phyloP scores from a whole-genome alignment of 2,888 invertebrate genomes.

The Colostygia pectinataria region DNA sequence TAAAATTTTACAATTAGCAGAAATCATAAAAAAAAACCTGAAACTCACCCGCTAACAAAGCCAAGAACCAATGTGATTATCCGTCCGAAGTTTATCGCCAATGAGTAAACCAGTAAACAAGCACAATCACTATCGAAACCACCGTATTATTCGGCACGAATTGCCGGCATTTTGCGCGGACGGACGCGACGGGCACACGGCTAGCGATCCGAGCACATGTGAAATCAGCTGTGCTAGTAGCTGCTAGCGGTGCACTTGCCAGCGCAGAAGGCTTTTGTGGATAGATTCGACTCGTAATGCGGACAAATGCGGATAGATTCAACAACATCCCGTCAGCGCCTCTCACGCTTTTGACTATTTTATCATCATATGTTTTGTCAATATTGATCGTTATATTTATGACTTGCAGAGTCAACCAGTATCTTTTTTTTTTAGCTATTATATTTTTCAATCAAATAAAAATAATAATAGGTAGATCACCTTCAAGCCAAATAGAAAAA shows the following conservation, averaged over 20 bases:
- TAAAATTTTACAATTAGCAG: no score
- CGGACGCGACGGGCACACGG: slow-evolving; percentile 62
- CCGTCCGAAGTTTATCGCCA: slow-evolving; percentile 37
- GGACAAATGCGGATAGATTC: slow-evolving; percentile 3
- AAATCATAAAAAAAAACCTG: not conserved
- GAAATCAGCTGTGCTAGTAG: slow-evolving; percentile 75
- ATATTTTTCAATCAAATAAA: no score
- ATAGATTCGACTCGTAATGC: not conserved
- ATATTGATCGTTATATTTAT: no score
- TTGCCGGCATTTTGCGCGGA: slow-evolving; percentile 65
- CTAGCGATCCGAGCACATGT: slow-evolving; percentile 61
- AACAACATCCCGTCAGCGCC: not conserved
- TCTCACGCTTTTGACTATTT: no score
- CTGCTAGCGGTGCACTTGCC: slow-evolving; percentile 21
- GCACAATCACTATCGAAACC: slow-evolving; percentile 52
- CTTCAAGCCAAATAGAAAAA: no score
- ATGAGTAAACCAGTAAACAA: slow-evolving; percentile 38
- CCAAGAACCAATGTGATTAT: slow-evolving; percentile 34
- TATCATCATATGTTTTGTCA: no score
- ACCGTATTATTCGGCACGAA: slow-evolving; percentile 40
- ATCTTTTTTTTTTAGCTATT: no score
- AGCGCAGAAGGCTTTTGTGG: slow-evolving; percentile 8
- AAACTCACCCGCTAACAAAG: slow-evolving; percentile 52
- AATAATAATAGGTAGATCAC: no score
- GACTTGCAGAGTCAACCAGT: no score